These are phyloP conservation scores for Cyclophora albipunctata DNA, from an alignment of 2,888 invertebrate genomes.

Conservation along the genomic window DNA sequence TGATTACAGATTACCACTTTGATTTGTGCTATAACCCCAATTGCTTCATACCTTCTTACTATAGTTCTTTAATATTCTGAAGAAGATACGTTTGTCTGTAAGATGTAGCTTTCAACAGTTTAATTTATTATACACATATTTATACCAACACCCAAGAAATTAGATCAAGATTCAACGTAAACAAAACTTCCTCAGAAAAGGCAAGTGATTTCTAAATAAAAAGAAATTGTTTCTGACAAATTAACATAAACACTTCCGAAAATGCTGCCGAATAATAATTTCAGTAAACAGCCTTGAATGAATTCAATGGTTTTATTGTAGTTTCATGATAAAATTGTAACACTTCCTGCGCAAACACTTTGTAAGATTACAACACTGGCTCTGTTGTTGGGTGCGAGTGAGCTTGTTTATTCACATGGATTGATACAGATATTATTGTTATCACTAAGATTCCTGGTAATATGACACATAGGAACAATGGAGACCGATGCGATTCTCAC, in stretches of 20 bases:
- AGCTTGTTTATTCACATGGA: too few relatives aligned
- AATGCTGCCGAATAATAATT: neutral
- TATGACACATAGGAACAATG: slow-evolving; percentile 6
- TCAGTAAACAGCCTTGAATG: neutral
- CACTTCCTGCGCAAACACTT: neutral
- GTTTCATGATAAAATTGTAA: too few relatives aligned
- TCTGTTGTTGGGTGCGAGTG: neutral
- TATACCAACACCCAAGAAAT: slow-evolving; percentile 11
- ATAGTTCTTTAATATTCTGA: too few relatives aligned
- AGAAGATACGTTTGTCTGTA: too few relatives aligned
- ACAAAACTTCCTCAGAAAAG: slow-evolving; percentile 11
- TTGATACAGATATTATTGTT: neutral
- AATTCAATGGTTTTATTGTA: too few relatives aligned
- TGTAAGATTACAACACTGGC: too few relatives aligned
- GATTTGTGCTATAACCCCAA: too few relatives aligned
- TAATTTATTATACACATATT: slow-evolving; percentile 4
- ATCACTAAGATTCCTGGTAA: neutral
- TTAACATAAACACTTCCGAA: slow-evolving; percentile 12
- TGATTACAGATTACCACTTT: too few relatives aligned
- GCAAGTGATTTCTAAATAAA: slow-evolving; percentile 17
- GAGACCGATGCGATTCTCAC: slow-evolving; percentile 19
- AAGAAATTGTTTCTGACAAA: slow-evolving; percentile 15
- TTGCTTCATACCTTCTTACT: too few relatives aligned
- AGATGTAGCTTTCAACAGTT: too few relatives aligned
- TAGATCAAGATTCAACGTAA: slow-evolving; percentile 14